Base-by-base conservation (phyloP, 2,888 invertebrate genomes). In the Diarsia brunnea region DNA sequence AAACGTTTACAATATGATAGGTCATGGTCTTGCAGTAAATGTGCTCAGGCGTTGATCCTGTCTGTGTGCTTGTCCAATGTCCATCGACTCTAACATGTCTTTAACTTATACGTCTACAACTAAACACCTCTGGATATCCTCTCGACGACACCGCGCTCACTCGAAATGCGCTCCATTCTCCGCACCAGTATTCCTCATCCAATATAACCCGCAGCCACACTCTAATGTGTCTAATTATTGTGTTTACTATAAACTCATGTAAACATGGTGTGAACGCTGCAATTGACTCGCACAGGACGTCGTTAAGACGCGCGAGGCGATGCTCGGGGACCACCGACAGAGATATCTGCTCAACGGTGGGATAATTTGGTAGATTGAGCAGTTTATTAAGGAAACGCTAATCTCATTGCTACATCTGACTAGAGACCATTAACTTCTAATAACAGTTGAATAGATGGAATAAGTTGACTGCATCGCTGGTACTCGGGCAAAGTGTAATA, bases 261-360 rank as follows among this genome's bases (percentile, higher is more conserved):
- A 92, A 91, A 92, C 92, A 92, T 78, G 75, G 75, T 81, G 89
- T 84, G 49, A 65, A 60, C 82, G 64, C 55, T 47, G 69, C 67
- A 87, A 91, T 91, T 89, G 92, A 90, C 89, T 88, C 84, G 85
- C 87, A 78, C 88, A 88, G 91, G 91, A 91, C 87, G 92, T 90
- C 89, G 88, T 91, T 90, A 91, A 89, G 55, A 71, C 78, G 73
- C 61, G 55, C 66, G 66, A 21, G 51, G 64, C 64, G 66, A 51
- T 70, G 72, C 45, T 43, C 65, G 14, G 1, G 16, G 84, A 85
- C 86, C 86, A 84, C 84, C 84, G 79, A 75, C 82, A 12, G 67
- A n/a, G 82, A 53, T 12, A 7, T 38, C 45, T 51, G 78, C 31
- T 16, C 24, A 55, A 11, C 45, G 1, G 19, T 61, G 45, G 12